Evolutionary conservation across 1,140 invertebrate species (phyloP).

Genomic region (Zaprionus ghesquierei): DNA sequence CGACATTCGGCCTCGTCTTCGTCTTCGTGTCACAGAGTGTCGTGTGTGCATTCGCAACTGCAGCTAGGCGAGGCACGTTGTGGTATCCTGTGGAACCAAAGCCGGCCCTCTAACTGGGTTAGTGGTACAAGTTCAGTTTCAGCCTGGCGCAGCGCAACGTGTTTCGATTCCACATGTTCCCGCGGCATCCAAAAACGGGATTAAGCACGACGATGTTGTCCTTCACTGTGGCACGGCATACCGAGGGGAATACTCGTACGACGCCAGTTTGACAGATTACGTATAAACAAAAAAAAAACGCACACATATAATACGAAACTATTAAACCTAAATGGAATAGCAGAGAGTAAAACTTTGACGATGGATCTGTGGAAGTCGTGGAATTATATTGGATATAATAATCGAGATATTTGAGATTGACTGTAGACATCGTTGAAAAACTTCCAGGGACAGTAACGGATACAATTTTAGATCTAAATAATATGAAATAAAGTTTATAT

Average conservation of each 20-base stretch:
- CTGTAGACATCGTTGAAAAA: too few relatives aligned
- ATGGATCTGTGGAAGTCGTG: background rate
- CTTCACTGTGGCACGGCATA: conserved; percentile 15
- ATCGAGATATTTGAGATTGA: background rate
- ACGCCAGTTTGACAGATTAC: conserved; percentile 25
- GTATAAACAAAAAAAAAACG: conserved; percentile 23
- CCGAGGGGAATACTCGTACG: conserved; percentile 21
- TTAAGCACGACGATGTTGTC: conserved; percentile 24
- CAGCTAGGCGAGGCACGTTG: conserved; percentile 29
- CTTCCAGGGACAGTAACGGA: too few relatives aligned
- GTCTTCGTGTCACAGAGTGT: background rate
- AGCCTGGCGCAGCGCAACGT: conserved; percentile 36
- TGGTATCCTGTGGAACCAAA: conserved; percentile 32
- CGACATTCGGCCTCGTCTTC: conserved; percentile 1
- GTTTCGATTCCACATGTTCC: conserved; percentile 49
- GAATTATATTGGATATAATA: background rate
- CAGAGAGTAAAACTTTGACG: background rate
- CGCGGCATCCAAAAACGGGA: conserved; percentile 10
- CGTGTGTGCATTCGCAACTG: conserved; percentile 31
- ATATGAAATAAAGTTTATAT: too few relatives aligned
- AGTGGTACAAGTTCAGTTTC: conserved; percentile 81
- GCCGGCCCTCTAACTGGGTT: conserved; percentile 70
- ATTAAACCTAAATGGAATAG: background rate
- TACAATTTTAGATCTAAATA: too few relatives aligned
- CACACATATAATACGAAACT: conserved; percentile 14